phyloP scores from a whole-genome alignment of 2,113 vertebrate genomes.

The Urocynchramus pylzowi region DNA sequence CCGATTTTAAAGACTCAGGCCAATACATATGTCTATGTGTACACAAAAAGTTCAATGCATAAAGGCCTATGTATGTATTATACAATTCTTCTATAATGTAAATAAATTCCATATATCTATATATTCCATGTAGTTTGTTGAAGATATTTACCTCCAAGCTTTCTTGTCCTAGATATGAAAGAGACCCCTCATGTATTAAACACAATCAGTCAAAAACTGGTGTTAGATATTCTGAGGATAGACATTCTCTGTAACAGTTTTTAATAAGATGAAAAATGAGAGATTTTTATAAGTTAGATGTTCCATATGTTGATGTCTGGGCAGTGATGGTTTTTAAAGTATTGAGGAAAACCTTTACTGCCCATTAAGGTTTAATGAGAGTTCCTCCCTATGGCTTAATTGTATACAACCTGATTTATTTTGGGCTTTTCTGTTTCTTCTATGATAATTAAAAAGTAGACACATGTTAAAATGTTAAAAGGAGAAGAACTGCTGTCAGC shows the following conservation, averaged over 20 bases:
- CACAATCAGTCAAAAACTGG: not conserved
- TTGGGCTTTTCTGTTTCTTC: not conserved
- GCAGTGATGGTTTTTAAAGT: not conserved
- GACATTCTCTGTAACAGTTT: not conserved
- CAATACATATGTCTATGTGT: not conserved
- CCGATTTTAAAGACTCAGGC: not conserved
- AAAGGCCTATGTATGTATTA: not conserved
- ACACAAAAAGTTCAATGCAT: not conserved
- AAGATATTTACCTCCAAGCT: not conserved
- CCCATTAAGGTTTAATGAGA: not conserved
- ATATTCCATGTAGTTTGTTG: not conserved
- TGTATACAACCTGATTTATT: not conserved
- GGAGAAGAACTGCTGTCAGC: not conserved
- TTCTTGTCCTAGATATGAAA: not conserved
- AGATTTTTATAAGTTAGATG: not conserved
- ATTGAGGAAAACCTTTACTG: not conserved
- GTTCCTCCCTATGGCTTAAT: not conserved
- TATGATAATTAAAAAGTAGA: not conserved
- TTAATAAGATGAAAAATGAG: not conserved
- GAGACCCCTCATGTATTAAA: not conserved
- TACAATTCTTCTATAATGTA: not conserved
- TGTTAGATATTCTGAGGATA: not conserved
- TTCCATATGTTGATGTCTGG: not conserved
- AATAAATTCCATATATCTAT: not conserved
- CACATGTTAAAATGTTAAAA: not conserved